Base-by-base conservation (phyloP, 2,797 vertebrate genomes). In the Cynodonichthys magdalenae region DNA sequence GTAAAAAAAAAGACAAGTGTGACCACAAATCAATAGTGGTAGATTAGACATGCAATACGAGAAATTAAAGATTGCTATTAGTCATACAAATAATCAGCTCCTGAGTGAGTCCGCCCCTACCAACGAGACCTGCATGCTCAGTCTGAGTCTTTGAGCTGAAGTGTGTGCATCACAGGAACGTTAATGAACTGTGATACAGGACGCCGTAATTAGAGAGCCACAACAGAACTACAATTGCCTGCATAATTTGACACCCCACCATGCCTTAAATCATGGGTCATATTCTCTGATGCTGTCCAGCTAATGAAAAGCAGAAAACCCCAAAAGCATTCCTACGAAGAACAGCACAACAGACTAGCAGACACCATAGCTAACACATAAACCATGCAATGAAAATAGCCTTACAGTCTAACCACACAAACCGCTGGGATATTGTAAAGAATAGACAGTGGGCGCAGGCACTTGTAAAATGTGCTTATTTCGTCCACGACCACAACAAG, bases 261-360 rank as follows among this genome's bases (percentile, higher is more conserved):
- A 55, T 56, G 62, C 66, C 69, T 53, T 64, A 55, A 63, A 63
- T 52, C 63, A 75, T 18, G 52, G 65, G 47, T 66, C 64, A 62
- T 51, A 77, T 66, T 77, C 57, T 77, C 61, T 74, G 66, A 81
- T 63, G 53, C 62, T 74, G 63, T 70, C 71, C 48, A 8, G 61
- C 79, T 92, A 90, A 91, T 91, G 82, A 83, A 88, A 91, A 90
- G 57, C 89, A 90, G 87, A 85, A 51, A 63, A 24, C 24, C 24
- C 31, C 31, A 41, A 57, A 76, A 74, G 50, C 79, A 85, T 85
- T 87, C 74, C 79, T 77, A 4, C 54, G 67, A 69, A 55, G 66
- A 86, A 77, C 58, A 69, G 69, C 53, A 78, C 70, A 79, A 75
- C 70, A 87, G 80, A 75, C 68, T 86, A 82, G 80, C 66, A 86